These are phyloP conservation scores for Nilaparvata lugens DNA, from an alignment of 1,140 invertebrate genomes.

Conservation along the genomic window DNA sequence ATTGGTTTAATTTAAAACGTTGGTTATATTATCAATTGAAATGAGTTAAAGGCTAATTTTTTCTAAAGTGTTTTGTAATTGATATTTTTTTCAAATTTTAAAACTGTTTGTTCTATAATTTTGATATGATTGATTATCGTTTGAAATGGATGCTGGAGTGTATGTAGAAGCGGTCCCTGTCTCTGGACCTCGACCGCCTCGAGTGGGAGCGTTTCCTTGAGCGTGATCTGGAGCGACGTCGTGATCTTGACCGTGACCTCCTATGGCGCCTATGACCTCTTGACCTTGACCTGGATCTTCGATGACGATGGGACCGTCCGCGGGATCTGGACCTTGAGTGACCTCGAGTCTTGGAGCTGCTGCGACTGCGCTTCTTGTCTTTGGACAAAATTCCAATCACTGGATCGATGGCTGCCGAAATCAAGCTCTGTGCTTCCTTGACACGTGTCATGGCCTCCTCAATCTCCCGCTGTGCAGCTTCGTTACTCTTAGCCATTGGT, in stretches of 20 bases:
- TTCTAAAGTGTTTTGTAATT: no score
- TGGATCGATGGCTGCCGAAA: constrained; percentile 86
- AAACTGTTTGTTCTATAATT: no score
- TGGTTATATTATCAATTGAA: no score
- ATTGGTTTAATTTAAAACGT: no score
- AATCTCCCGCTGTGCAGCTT: constrained; percentile 88
- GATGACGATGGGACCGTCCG: constrained; percentile 38
- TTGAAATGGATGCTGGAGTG: no score
- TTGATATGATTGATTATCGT: no score
- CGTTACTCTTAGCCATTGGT: constrained; percentile 89
- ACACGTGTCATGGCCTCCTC: constrained; percentile 95
- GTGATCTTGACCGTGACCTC: constrained; percentile 52
- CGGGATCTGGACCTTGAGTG: constrained; percentile 41
- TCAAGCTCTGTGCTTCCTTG: constrained; percentile 89
- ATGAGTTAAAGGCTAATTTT: no score
- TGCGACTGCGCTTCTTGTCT: constrained; percentile 58
- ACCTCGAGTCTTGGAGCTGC: constrained; percentile 31
- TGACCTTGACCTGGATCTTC: constrained; percentile 47
- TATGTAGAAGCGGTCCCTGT: constrained; percentile 38
- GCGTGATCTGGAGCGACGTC: constrained; percentile 37
- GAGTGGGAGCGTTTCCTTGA: constrained; percentile 30
- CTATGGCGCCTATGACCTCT: constrained; percentile 43
- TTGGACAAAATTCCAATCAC: constrained; percentile 75
- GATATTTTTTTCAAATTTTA: no score
- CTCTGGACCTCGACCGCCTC: constrained; percentile 43